Percentiles rank a stretch among this genome's conserved stretches.
Evolutionary conservation across 2,797 vertebrate species (phyloP).

Genomic region (Cetoscarus ocellatus): DNA sequence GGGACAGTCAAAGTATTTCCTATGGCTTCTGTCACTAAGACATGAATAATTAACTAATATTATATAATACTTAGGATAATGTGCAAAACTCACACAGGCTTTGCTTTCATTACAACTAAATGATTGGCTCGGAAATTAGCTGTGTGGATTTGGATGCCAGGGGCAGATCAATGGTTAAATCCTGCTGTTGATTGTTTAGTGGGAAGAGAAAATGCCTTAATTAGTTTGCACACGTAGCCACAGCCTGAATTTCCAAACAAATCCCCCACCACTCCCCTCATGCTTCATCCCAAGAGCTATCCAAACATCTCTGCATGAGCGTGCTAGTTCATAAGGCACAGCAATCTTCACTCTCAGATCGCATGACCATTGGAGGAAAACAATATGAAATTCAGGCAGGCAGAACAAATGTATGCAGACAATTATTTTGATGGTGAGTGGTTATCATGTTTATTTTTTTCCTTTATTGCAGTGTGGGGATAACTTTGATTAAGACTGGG

Average conservation of each 20-base stretch:
- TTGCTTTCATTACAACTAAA: slow-evolving; percentile 55
- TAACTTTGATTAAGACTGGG: slow-evolving; percentile 78
- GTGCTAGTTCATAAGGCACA: slow-evolving; percentile 44
- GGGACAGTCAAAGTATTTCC: slow-evolving; percentile 32
- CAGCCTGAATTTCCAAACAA: slow-evolving; percentile 36
- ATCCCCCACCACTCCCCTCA: slow-evolving; percentile 19
- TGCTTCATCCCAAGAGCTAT: slow-evolving; percentile 38
- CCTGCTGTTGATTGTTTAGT: slow-evolving; percentile 70
- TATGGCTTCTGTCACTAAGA: slow-evolving; percentile 29
- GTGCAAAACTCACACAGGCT: slow-evolving; percentile 15
- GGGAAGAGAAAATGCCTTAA: slow-evolving; percentile 71
- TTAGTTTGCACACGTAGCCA: slow-evolving; percentile 65
- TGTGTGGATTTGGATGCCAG: slow-evolving; percentile 40
- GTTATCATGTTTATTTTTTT: slow-evolving; percentile 54
- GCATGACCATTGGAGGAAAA: slow-evolving; percentile 67
- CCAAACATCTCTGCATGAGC: slow-evolving; percentile 36
- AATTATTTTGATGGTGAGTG: slow-evolving; percentile 76
- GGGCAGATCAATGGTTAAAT: slow-evolving; percentile 66
- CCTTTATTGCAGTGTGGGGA: slow-evolving; percentile 68
- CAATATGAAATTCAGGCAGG: slow-evolving; percentile 75
- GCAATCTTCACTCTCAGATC: slow-evolving; percentile 41
- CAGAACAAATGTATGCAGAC: slow-evolving; percentile 77
- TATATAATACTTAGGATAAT: slow-evolving; percentile 27
- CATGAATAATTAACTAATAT: slow-evolving; percentile 43
- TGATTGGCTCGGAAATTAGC: slow-evolving; percentile 60